Evolutionary conservation across 2,797 vertebrate species (phyloP).

Genomic region (Syncerus caffer): DNA sequence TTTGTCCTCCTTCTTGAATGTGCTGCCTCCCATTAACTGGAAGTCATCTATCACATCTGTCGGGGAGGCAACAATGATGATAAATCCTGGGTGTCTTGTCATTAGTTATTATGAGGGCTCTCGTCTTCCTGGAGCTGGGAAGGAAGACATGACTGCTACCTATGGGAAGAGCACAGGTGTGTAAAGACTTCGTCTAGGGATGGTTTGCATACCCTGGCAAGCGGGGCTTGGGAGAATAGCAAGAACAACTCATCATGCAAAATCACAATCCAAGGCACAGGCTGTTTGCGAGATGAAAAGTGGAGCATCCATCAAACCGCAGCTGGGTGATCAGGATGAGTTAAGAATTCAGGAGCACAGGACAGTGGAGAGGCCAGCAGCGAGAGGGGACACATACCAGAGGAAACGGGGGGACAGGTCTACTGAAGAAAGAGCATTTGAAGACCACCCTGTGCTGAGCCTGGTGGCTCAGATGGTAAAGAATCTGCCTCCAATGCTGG

Average conservation of each 20-base stretch:
- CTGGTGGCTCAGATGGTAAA: neutral
- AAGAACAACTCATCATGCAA: neutral
- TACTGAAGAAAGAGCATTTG: neutral
- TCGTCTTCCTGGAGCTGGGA: neutral
- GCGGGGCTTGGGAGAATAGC: neutral
- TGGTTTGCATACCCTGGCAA: neutral
- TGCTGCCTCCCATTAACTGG: neutral
- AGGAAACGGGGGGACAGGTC: neutral
- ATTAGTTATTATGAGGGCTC: neutral
- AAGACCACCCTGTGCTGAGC: neutral
- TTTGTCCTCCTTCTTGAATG: neutral
- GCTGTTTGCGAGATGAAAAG: neutral
- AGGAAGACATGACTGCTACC: neutral
- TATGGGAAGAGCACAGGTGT: fast-evolving
- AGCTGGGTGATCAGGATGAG: neutral
- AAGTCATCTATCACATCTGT: neutral
- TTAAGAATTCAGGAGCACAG: neutral
- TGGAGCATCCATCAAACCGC: neutral
- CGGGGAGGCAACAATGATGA: neutral
- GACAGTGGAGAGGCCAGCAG: neutral
- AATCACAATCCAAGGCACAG: neutral
- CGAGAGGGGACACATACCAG: too few species aligned
- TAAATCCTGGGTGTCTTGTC: neutral
- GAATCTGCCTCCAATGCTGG: neutral
- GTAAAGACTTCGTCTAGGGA: neutral